These are phyloP conservation scores for Neoascia interrupta DNA, from an alignment of 2,888 invertebrate species.

Conservation along the genomic window DNA sequence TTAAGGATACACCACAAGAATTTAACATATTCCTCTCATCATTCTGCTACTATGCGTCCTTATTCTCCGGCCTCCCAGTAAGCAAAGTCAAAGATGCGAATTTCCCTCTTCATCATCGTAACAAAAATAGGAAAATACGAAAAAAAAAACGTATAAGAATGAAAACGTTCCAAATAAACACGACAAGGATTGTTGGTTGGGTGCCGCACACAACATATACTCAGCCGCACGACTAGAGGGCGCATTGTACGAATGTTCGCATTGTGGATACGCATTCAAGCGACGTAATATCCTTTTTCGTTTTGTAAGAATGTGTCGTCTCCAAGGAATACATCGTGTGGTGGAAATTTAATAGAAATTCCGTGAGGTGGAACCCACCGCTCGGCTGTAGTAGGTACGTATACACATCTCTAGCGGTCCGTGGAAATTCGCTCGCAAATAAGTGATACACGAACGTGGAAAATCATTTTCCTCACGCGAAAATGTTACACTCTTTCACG, in stretches of 20 bases:
- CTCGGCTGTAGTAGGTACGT: background rate
- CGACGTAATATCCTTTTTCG: constrained; percentile 47
- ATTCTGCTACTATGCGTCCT: too few relatives aligned
- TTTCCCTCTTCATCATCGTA: constrained; percentile 36
- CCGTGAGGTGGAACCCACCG: constrained; percentile 45
- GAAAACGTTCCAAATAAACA: constrained; percentile 24
- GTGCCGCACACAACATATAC: too few relatives aligned
- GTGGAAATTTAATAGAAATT: constrained; percentile 61
- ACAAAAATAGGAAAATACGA: too few relatives aligned
- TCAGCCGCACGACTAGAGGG: too few relatives aligned
- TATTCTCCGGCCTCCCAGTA: too few relatives aligned
- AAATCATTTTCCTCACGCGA: constrained; percentile 23
- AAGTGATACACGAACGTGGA: constrained; percentile 17
- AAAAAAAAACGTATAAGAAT: too few relatives aligned
- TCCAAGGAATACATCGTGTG: constrained; percentile 36
- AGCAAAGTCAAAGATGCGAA: too few relatives aligned
- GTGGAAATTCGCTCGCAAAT: constrained; percentile 21
- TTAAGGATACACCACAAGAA: constrained; percentile 4
- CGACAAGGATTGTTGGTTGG: constrained; percentile 53
- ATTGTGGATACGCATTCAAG: constrained; percentile 50
- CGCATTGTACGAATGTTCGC: constrained; percentile 30
- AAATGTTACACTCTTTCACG: background rate
- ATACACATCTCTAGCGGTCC: background rate
- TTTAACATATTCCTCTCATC: too few relatives aligned
- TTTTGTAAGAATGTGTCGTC: constrained; percentile 12